A percentile compares a stretch with the other conserved stretches of the same genome.
These are phyloP conservation scores for Dreissena polymorpha DNA, from an alignment of 1,140 invertebrate species.

Conservation along the genomic window DNA sequence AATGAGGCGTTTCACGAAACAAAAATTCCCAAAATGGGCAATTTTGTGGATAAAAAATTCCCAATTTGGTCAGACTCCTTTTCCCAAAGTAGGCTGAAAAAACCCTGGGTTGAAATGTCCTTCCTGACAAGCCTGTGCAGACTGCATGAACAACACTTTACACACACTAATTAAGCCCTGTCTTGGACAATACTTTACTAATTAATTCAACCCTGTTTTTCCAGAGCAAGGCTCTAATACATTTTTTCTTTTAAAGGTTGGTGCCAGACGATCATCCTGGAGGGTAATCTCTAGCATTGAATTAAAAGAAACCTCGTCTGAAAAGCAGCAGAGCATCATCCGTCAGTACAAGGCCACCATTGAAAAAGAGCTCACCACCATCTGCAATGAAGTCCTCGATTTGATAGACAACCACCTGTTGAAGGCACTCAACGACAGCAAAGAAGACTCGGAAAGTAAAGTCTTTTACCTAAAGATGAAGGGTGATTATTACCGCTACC, in stretches of 20 bases:
- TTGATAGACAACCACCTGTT: slow-evolving; percentile 98
- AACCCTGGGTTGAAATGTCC: no score
- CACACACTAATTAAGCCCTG: no score
- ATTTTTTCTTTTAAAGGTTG: slow-evolving; percentile 81
- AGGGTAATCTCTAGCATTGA: slow-evolving; percentile 99
- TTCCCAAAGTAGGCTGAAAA: no score
- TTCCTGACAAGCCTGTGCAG: no score
- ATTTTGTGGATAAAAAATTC: no score
- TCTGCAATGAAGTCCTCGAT: slow-evolving; percentile 98
- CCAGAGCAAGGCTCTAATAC: no score
- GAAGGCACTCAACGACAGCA: slow-evolving; percentile 60
- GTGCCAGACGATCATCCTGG: slow-evolving; percentile 97
- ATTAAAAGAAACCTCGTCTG: slow-evolving; percentile 88
- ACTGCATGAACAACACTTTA: no score
- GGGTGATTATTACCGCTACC: slow-evolving; percentile 97
- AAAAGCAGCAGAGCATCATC: slow-evolving; percentile 84
- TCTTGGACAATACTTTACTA: no score
- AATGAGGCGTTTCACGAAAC: no score
- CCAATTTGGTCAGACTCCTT: no score
- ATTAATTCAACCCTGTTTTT: no score
- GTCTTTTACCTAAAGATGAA: slow-evolving; percentile 80
- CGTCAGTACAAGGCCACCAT: slow-evolving; percentile 95
- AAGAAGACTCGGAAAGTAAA: slow-evolving; percentile 41
- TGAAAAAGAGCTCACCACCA: slow-evolving; percentile 98
- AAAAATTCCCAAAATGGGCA: no score